These are phyloP conservation scores for Eupeodes luniger DNA, from an alignment of 2,888 invertebrate species.

Conservation along the genomic window DNA sequence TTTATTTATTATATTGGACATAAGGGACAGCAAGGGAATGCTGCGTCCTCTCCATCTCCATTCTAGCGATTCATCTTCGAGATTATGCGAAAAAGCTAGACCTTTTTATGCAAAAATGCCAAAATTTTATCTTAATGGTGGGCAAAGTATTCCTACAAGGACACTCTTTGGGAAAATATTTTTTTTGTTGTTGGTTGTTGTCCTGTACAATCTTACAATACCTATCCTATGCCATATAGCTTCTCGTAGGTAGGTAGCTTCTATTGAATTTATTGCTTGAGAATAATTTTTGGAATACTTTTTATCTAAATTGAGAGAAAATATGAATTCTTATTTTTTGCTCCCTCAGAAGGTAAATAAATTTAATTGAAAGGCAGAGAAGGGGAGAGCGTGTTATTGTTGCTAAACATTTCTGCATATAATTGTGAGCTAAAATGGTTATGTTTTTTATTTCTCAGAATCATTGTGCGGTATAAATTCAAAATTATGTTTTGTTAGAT, in stretches of 20 bases:
- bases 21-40: conserved; percentile 19
- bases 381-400: not conserved
- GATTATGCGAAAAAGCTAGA: conserved; percentile 60
- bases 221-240: not conserved
- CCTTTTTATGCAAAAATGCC: conserved; percentile 61
- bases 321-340: conserved; percentile 3
- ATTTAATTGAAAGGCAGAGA: conserved; percentile 14
- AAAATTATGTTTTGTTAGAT: not conserved
- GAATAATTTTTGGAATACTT: conserved; percentile 45
- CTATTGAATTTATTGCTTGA: conserved; percentile 53
- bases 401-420: not conserved
- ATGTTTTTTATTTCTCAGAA: conserved; percentile 11
- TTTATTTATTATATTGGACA: conserved; percentile 60
- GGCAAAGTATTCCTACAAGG: conserved; percentile 35
- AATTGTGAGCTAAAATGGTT: conserved; percentile 23
- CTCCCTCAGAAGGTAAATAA: conserved; percentile 10
- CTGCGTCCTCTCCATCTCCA: conserved; percentile 29
- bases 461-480: conserved; percentile 7
- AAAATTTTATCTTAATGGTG: conserved; percentile 67
- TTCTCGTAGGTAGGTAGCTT: not conserved
- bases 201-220: not conserved
- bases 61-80: conserved; percentile 37
- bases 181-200: not conserved
- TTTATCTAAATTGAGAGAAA: conserved; percentile 49
- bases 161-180: conserved; percentile 53